Conservation (phyloP, 2,113 vertebrate species). For the Ivindomyrus marchei region DNA sequence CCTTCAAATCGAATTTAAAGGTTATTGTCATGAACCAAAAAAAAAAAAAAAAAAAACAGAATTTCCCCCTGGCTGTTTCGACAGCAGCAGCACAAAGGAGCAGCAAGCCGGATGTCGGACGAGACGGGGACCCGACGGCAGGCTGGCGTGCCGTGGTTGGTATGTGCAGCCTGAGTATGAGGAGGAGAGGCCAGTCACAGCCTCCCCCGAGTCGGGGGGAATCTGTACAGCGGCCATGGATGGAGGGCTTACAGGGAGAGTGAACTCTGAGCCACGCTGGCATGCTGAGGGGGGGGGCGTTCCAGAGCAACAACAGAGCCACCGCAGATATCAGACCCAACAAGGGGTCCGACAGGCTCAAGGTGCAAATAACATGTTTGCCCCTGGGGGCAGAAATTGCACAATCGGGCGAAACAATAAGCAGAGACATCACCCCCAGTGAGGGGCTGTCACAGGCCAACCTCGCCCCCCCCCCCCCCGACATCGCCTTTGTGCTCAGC, state of each 20-base stretch:
- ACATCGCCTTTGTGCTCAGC: neutral
- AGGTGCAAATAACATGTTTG: neutral
- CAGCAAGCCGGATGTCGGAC: neutral
- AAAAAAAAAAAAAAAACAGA: neutral
- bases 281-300: neutral
- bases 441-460: neutral
- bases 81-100: neutral
- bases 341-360: neutral
- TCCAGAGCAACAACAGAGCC: neutral
- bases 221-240: neutral
- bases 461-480: neutral
- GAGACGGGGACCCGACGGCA: too few relatives aligned
- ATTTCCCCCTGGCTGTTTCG: neutral
- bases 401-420: neutral
- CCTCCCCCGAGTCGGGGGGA: neutral
- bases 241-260: neutral
- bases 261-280: neutral
- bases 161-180: neutral
- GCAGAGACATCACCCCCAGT: neutral
- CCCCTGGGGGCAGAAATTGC: neutral
- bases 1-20: conserved; percentile 12
- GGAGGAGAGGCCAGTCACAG: neutral
- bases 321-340: too few relatives aligned
- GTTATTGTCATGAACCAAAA: neutral
- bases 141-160: neutral